Evolutionary conservation across 2,113 vertebrate genomes (phyloP).

Genomic region (Polypterus bichir): DNA sequence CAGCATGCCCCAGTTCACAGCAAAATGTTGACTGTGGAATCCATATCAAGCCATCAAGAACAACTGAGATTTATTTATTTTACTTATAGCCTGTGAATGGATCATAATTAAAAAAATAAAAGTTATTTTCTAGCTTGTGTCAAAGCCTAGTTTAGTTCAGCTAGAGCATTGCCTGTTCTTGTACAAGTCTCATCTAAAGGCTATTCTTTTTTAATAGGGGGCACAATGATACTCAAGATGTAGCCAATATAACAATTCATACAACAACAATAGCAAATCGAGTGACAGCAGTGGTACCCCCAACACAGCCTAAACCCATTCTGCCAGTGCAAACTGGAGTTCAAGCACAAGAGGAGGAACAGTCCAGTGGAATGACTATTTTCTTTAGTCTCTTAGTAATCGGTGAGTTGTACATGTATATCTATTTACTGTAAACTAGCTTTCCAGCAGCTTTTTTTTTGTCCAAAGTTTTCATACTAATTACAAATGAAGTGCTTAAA

Average conservation of each 20-base stretch:
- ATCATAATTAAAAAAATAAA: no score
- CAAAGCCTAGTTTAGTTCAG: no score
- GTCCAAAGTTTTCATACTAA: not conserved
- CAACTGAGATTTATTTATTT: no score
- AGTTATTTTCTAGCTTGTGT: no score
- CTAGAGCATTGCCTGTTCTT: no score
- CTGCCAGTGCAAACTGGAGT: conserved; percentile 86
- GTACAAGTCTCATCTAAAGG: no score
- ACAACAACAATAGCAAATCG: conserved; percentile 38
- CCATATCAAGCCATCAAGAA: no score
- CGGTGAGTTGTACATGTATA: conserved; percentile 47
- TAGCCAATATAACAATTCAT: conserved; percentile 62
- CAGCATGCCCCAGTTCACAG: no score
- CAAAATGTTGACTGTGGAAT: no score
- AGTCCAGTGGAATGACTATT: conserved; percentile 93
- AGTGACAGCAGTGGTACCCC: conserved; percentile 57
- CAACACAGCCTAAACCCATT: conserved; percentile 73
- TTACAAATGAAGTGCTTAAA: not conserved
- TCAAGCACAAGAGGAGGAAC: conserved; percentile 91
- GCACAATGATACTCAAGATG: conserved; percentile 54
- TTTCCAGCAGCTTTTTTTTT: not conserved
- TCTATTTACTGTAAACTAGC: no score
- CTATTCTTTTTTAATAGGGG: conserved; percentile 36
- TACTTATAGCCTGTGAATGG: no score
- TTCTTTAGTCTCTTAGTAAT: conserved; percentile 94